Percentiles rank a stretch among this genome's conserved stretches.
phyloP scores from a whole-genome alignment of 1,140 invertebrate species.

The Coptotermes formosanus region DNA sequence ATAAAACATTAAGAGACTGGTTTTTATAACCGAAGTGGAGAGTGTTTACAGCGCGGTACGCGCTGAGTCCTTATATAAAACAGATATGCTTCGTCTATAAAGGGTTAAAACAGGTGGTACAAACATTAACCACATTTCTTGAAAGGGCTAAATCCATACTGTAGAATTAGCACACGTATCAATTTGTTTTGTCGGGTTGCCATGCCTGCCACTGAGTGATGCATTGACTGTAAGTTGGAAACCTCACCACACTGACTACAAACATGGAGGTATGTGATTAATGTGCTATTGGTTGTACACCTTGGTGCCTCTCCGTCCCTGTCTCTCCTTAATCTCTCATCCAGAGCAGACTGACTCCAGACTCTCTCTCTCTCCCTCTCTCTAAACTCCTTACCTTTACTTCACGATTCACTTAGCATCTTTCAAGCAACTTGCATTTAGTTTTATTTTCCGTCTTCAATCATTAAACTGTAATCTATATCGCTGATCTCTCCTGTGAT shows the following conservation, averaged over 20 bases:
- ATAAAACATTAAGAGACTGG: too few species aligned
- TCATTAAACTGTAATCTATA: conserved; percentile 4
- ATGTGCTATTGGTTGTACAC: conserved; percentile 1
- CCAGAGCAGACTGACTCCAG: not conserved
- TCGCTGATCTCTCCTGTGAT: not conserved
- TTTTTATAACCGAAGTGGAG: too few species aligned
- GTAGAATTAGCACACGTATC: too few species aligned
- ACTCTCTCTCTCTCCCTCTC: not conserved
- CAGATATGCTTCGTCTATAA: too few species aligned
- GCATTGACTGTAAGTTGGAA: not conserved
- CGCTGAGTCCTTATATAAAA: too few species aligned
- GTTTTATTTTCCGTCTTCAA: not conserved
- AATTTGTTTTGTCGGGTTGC: too few species aligned
- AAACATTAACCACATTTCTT: too few species aligned
- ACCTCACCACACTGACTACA: not conserved
- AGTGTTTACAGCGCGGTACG: too few species aligned
- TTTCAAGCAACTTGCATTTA: not conserved
- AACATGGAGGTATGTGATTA: not conserved
- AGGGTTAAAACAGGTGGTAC: too few species aligned
- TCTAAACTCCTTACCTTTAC: not conserved
- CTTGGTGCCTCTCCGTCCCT: not conserved
- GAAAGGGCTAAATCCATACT: too few species aligned
- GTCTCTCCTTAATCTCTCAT: not conserved
- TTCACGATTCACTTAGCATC: not conserved
- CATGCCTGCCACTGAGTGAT: not conserved